These are phyloP conservation scores for Gryllus bimaculatus DNA, from an alignment of 1,140 invertebrate species.

Conservation along the genomic window DNA sequence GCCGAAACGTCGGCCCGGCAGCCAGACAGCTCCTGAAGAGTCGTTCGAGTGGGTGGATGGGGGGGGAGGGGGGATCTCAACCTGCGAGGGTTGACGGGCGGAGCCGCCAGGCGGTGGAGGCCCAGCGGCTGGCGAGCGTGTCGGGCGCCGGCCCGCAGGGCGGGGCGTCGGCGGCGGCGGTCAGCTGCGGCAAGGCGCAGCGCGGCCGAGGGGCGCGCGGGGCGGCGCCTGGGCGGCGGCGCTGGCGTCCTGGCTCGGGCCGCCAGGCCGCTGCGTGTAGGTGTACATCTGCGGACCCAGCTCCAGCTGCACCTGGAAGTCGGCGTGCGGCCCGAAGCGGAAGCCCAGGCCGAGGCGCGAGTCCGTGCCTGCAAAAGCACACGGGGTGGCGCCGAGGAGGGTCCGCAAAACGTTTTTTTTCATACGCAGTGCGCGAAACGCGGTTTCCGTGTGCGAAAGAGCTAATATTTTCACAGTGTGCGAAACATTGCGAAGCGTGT, in stretches of 20 bases:
- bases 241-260: not conserved
- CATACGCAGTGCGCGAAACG: too few relatives aligned
- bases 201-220: not conserved
- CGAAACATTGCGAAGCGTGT: too few relatives aligned
- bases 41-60: too few relatives aligned
- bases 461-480: too few relatives aligned
- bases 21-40: too few relatives aligned
- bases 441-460: too few relatives aligned
- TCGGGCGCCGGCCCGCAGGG: not conserved
- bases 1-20: too few relatives aligned
- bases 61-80: not conserved
- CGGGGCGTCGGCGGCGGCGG: too few relatives aligned
- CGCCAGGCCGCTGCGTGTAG: conserved; percentile 53
- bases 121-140: not conserved
- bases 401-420: too few relatives aligned
- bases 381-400: not conserved
- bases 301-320: conserved; percentile 66
- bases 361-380: conserved; percentile 55
- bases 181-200: not conserved
- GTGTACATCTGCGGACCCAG: conserved; percentile 65
- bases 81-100: not conserved
- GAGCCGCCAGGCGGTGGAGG: not conserved
- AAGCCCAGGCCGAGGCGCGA: conserved; percentile 69
- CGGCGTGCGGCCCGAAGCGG: conserved; percentile 65
- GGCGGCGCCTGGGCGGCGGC: not conserved